These are phyloP conservation scores for Dromaius novaehollandiae DNA, from an alignment of 2,113 vertebrate species.

Conservation along the genomic window DNA sequence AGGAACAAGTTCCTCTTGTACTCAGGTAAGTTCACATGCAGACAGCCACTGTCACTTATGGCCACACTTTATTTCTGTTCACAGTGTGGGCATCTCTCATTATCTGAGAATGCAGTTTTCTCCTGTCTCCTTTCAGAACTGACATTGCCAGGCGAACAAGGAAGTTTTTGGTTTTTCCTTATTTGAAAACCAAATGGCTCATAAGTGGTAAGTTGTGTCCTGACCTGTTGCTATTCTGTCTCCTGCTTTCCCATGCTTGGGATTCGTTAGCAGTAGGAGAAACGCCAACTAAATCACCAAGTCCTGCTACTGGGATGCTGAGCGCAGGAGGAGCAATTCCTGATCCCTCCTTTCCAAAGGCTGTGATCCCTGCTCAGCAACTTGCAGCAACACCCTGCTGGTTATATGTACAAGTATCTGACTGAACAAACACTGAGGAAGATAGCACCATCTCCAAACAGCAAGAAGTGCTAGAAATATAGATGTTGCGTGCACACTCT, in stretches of 20 bases:
- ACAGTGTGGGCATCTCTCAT: fast-evolving
- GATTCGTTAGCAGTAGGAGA: background rate
- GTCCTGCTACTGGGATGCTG: background rate
- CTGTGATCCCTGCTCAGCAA: background rate
- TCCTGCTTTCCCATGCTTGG: background rate
- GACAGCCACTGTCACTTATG: background rate
- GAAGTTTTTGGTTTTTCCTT: background rate
- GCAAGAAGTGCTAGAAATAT: background rate
- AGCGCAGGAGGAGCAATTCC: background rate
- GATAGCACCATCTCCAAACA: background rate
- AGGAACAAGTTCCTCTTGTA: background rate
- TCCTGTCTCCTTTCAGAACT: background rate
- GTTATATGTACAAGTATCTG: background rate
- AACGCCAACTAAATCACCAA: fast-evolving
- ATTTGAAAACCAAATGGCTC: background rate
- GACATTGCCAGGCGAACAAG: background rate
- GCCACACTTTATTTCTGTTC: background rate
- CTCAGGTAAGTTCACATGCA: background rate
- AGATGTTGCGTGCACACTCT: background rate
- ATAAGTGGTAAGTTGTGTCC: background rate
- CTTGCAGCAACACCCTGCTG: background rate
- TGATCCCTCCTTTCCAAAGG: background rate
- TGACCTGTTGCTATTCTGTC: background rate
- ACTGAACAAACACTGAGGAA: background rate
- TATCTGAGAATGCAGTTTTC: background rate